Evolutionary conservation across 2,113 vertebrate species (phyloP), one percentile per base, ranked within the genome.

Genomic region (Dasypus novemcinctus): DNA sequence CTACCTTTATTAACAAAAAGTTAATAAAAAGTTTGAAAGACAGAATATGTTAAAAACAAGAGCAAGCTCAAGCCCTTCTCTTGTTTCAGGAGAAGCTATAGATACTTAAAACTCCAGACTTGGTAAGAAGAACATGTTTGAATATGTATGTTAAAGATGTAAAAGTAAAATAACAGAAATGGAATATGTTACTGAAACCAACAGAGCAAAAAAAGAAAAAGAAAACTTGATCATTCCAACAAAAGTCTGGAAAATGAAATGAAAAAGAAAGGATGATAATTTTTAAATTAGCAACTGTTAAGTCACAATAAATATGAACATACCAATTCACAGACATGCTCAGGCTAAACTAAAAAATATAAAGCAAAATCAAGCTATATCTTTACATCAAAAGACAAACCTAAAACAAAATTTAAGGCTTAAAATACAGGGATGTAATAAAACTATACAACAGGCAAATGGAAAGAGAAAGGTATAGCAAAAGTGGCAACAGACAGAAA

Each of bases 221-320:
- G 63, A 85, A 83, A 91, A 90, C 20, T 0, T 71, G 4, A 84
- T 78, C 36, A 93, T 81, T 71, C n/a, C 59, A 83, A 79, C 15
- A 33, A 52, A 90, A 90, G 41, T 76, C 43, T 93, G 9, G 5
- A 63, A 93, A 86, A 13, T 57, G 13, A 85, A 74, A 91, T 71
- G n/a, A 85, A 80, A 80, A 36, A 64, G 13, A 74, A 41, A 87
- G 15, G 5, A 14, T 29, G 74, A 33, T 12, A 54, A 54, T 10
- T 54, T 54, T 54, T 54, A 61, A 74, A 90, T 17, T 12, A 93
- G 49, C 31, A 75, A 36, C 27, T 25, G 36, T 41, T 41, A 85
- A 94, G 69, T 95, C 1, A 85, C n/a, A 85, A 69, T 80, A 89
- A 86, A 59, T n/a, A 87, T 63, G 91, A 93, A 80, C 20, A 87